A percentile compares a stretch with the other conserved stretches of the same genome.
Evolutionary conservation across 2,797 vertebrate species (phyloP).

Genomic region (Intellagama lesueurii): DNA sequence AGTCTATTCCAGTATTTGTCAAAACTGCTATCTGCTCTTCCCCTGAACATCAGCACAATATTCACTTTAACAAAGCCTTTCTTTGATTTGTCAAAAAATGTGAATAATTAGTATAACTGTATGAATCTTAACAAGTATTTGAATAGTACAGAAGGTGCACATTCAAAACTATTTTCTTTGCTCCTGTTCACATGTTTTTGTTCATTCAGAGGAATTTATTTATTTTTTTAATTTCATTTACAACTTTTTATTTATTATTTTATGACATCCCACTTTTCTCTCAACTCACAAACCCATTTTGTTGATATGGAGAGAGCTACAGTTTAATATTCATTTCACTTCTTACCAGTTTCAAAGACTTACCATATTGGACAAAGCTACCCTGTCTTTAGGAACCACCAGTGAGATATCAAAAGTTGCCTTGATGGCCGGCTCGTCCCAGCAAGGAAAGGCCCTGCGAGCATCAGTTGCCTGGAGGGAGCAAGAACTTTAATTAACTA

Average conservation of each 20-base stretch:
- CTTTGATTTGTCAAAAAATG: not conserved
- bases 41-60: not conserved
- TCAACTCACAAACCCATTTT: not conserved
- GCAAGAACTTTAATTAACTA: slow-evolving; percentile 42
- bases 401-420: slow-evolving; percentile 97
- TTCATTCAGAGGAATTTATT: too few species aligned
- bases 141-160: not conserved
- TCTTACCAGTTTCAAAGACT: slow-evolving; percentile 50
- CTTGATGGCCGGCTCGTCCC: slow-evolving; percentile 98
- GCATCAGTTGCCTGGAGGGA: slow-evolving; percentile 92
- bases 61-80: not conserved
- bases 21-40: not conserved
- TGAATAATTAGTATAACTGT: not conserved
- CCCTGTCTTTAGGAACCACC: slow-evolving; percentile 96
- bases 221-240: too few species aligned
- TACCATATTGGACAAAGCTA: slow-evolving; percentile 99
- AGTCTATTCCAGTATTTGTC: not conserved
- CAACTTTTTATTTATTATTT: too few species aligned
- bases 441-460: slow-evolving; percentile 97
- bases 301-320: not conserved
- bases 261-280: not conserved
- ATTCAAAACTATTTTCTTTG: not conserved
- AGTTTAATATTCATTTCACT: not conserved
- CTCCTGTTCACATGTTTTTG: not conserved
- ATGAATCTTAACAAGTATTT: not conserved